Conservation (phyloP, 2,797 vertebrate genomes). For the Enteromius fasciolatus region DNA sequence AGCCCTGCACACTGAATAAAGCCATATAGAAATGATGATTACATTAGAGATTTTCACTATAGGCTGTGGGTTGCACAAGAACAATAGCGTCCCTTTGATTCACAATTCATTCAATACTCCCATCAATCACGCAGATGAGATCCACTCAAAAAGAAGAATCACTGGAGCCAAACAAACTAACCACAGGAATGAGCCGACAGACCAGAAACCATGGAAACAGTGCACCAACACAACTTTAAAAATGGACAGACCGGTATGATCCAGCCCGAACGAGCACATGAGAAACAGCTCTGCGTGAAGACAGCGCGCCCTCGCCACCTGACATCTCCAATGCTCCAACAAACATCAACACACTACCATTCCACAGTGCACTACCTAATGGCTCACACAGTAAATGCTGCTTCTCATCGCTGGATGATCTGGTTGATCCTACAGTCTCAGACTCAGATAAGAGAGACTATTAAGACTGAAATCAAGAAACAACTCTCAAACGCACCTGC, state of each 20-base stretch:
- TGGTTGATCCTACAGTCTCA: background rate
- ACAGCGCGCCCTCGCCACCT: background rate
- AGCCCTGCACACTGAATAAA: background rate
- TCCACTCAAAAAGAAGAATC: constrained; percentile 4
- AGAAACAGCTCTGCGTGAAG: background rate
- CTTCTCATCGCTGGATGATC: background rate
- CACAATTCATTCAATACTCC: constrained; percentile 60
- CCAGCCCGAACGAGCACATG: background rate
- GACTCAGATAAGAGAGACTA: constrained; percentile 4
- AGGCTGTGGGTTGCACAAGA: constrained; percentile 56
- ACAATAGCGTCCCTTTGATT: constrained; percentile 65
- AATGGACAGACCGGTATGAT: constrained; percentile 16
- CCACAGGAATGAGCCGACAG: background rate
- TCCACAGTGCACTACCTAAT: background rate
- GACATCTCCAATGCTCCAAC: background rate
- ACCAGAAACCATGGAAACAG: constrained; percentile 15
- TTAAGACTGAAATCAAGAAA: constrained; percentile 1
- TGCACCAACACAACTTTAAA: background rate
- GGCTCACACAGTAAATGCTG: background rate
- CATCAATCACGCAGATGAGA: constrained; percentile 41
- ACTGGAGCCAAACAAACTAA: constrained; percentile 39
- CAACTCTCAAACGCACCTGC: background rate
- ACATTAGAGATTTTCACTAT: constrained; percentile 50
- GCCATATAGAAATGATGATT: constrained; percentile 12
- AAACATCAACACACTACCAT: constrained; percentile 2